Conservation (phyloP, 2,113 vertebrate genomes). For the Leucoraja erinaceus region DNA sequence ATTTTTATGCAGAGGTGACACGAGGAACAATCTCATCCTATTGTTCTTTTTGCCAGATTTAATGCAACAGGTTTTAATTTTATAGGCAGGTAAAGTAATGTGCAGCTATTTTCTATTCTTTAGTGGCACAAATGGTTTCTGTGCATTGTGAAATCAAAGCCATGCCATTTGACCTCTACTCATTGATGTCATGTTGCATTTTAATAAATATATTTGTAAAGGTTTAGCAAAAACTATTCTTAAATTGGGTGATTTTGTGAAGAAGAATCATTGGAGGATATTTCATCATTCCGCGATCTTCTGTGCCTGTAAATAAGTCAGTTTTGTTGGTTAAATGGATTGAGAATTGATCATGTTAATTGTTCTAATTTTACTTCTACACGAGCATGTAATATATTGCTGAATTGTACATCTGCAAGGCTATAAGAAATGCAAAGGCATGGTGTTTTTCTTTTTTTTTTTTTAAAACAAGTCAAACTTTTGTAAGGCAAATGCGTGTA, state of each 20-base stretch:
- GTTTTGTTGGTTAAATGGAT: background rate
- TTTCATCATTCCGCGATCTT: background rate
- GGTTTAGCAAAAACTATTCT: background rate
- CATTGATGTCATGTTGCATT: background rate
- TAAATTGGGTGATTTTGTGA: background rate
- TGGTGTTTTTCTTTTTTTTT: background rate
- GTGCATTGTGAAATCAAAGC: background rate
- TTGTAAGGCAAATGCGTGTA: background rate
- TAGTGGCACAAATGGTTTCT: background rate
- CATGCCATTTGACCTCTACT: background rate
- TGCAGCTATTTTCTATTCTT: background rate
- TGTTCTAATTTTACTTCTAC: background rate
- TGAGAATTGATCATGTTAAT: background rate
- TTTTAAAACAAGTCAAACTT: background rate
- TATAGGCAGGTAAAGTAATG: background rate
- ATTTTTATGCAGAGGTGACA: background rate
- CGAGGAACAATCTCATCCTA: background rate
- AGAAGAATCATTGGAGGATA: background rate
- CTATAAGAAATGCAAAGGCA: background rate
- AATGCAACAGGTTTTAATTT: background rate
- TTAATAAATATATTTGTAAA: background rate
- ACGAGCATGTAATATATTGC: conserved; percentile 5
- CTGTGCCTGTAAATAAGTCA: background rate
- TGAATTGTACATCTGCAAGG: background rate
- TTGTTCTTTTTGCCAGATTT: background rate